Percentiles rank a stretch among this genome's conserved stretches.
phyloP scores from a whole-genome alignment of 1,140 invertebrate species.

The Drosophila subpulchrella region DNA sequence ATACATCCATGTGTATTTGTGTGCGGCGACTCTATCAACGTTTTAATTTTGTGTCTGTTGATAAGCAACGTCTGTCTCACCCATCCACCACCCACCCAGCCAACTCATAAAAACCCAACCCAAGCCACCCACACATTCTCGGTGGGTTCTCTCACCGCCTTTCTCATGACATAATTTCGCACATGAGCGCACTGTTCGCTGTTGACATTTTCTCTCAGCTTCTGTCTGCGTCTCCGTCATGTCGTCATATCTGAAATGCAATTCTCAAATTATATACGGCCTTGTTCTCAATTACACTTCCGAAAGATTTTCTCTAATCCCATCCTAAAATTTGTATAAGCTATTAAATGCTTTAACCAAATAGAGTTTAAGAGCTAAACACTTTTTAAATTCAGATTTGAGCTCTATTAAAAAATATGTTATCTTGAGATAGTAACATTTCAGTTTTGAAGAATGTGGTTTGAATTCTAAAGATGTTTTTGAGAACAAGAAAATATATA shows the following conservation, averaged over 20 bases:
- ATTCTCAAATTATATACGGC: slow-evolving; percentile 33
- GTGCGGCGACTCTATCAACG: slow-evolving; percentile 51
- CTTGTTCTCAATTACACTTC: slow-evolving; percentile 37
- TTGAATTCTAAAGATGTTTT: not conserved
- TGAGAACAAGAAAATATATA: not conserved
- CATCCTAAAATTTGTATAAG: not conserved
- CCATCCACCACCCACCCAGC: slow-evolving; percentile 6
- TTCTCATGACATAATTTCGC: slow-evolving; percentile 66
- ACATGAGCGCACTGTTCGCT: slow-evolving; percentile 43
- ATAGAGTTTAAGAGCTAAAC: not conserved
- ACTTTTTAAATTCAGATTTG: too few species aligned
- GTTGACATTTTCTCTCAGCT: slow-evolving; percentile 24
- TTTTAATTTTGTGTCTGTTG: slow-evolving; percentile 49
- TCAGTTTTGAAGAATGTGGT: not conserved
- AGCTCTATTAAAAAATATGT: too few species aligned
- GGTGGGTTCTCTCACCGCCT: slow-evolving; percentile 14
- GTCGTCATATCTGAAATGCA: slow-evolving; percentile 34
- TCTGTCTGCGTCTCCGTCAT: slow-evolving; percentile 35
- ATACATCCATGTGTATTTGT: not conserved
- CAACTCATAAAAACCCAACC: slow-evolving; percentile 6
- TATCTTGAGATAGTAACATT: too few species aligned
- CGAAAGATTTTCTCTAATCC: slow-evolving; percentile 10
- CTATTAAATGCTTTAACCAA: not conserved
- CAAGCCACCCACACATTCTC: slow-evolving; percentile 15
- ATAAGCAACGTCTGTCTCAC: slow-evolving; percentile 42